Evolutionary conservation across 30 jellyfish, hydroid and myxozoan species (phyloP), one percentile per base, ranked within the genome.

Genomic region (Aurelia aurita): DNA sequence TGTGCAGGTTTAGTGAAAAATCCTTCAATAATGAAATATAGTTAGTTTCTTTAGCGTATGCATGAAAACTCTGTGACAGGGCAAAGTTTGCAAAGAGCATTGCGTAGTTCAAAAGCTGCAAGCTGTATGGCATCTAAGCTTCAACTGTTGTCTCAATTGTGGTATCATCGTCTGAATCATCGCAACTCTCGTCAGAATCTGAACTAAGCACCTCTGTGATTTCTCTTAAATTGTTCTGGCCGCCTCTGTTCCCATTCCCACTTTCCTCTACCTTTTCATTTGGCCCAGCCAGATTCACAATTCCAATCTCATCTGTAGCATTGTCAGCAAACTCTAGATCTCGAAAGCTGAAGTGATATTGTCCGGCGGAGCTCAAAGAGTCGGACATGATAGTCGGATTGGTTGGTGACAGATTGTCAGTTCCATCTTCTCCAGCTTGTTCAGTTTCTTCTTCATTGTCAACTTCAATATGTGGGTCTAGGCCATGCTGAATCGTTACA

Each of bases 101-200:
- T 39, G 51, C 13, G 2, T 39, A 39, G 9, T 39, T 2, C 51
- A 39, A 6, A 39, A 34, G 46, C 46, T 39, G 51, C 16, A 39
- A 39, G 51, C 9, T 1, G 51, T 6, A 14, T 39, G 51, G 51
- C 51, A 39, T 39, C 51, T 39, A 51, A 71, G 67, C 45, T 51
- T 46, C 87, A 20, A 60, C 94, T n/a, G 82, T 67, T 59, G 84
- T 76, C 39, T 85, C 95, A 53, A 61, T 54, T 22, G 88, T 76
- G 45, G 84, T 77, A 63, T 85, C 95, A 61, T 74, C 58, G 28
- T 85, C 95, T 34, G 88, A 74, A 25, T 70, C 86, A 11, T 58
- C 16, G 10, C 60, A 54, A 10, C 45, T 78, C 32, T 54, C 93
- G 16, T 28, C 87, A 39, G 51, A 39, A 39, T 39, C 51, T 39